Evolutionary conservation across 2,797 vertebrate species (phyloP).

Genomic region (Ceryle rudis): DNA sequence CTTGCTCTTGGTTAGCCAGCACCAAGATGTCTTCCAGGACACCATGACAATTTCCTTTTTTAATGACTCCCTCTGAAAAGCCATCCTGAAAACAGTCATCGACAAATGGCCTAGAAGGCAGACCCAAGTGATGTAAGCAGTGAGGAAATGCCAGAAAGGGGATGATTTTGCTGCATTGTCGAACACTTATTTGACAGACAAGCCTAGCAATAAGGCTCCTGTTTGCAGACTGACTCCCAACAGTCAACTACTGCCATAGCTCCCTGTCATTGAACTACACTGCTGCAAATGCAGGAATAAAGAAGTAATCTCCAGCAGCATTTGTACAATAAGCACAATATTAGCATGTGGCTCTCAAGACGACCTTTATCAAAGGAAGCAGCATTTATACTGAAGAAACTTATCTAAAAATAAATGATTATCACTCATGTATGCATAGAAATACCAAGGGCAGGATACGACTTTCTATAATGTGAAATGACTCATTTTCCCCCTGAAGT

Average conservation of each 20-base stretch:
- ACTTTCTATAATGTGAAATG: slow-evolving; percentile 60
- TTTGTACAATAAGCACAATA: slow-evolving; percentile 12
- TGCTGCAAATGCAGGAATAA: background rate
- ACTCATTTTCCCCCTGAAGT: slow-evolving; percentile 49
- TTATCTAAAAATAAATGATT: slow-evolving; percentile 66
- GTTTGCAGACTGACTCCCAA: slow-evolving; percentile 22
- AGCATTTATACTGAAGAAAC: slow-evolving; percentile 46
- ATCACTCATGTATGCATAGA: slow-evolving; percentile 56
- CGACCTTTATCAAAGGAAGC: slow-evolving; percentile 39
- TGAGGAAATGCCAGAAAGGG: background rate
- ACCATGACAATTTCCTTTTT: background rate
- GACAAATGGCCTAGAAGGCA: background rate
- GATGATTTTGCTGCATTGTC: slow-evolving; percentile 7
- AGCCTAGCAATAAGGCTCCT: slow-evolving; percentile 30
- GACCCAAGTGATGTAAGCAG: slow-evolving; percentile 11
- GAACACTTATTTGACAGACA: background rate
- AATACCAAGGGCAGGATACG: slow-evolving; percentile 70
- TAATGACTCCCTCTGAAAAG: background rate
- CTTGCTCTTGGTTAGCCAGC: background rate
- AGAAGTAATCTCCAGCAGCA: slow-evolving; percentile 12
- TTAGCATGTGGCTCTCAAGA: slow-evolving; percentile 40
- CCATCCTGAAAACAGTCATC: background rate
- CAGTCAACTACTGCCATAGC: background rate
- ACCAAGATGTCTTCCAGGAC: background rate
- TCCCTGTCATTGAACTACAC: background rate